Conservation (phyloP, 2,113 vertebrate genomes). For the Scophthalmus maximus region DNA sequence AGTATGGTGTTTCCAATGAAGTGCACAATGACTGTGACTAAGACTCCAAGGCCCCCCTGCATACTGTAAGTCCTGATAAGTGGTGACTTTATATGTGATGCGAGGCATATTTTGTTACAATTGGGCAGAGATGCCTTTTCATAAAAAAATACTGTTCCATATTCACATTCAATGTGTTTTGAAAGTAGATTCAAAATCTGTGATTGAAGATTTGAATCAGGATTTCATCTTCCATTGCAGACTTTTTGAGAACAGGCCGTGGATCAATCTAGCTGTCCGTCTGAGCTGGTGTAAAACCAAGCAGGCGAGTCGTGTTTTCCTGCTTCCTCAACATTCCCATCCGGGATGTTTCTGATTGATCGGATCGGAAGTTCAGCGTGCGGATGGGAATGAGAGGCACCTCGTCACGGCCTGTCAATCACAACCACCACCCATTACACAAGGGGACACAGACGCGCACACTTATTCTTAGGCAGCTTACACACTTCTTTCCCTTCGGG, state of each 20-base stretch:
- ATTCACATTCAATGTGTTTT: no score
- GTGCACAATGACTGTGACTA: no score
- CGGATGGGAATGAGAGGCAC: slow-evolving; percentile 68
- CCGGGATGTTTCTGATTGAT: slow-evolving; percentile 76
- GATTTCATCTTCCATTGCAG: no score
- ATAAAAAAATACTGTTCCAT: no score
- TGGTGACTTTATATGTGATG: no score
- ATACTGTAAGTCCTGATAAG: no score
- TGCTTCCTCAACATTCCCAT: slow-evolving; percentile 67
- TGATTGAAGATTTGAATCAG: no score
- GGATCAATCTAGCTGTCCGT: slow-evolving; percentile 57
- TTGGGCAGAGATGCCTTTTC: no score
- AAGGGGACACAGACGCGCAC: slow-evolving; percentile 21
- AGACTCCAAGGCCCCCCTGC: no score
- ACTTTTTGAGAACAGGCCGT: slow-evolving; percentile 14
- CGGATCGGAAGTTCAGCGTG: slow-evolving; percentile 60
- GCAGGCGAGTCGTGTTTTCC: slow-evolving; percentile 71
- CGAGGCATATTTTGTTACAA: no score
- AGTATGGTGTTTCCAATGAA: no score
- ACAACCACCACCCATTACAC: slow-evolving; percentile 30
- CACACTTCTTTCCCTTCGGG: slow-evolving; percentile 68
- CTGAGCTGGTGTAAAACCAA: slow-evolving; percentile 63
- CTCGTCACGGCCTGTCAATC: slow-evolving; percentile 75
- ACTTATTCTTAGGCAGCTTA: slow-evolving; percentile 64
- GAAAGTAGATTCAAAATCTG: no score